A percentile compares a stretch with the other conserved stretches of the same genome.
phyloP scores from a whole-genome alignment of 2,888 invertebrate species.

The Dicycla oo region DNA sequence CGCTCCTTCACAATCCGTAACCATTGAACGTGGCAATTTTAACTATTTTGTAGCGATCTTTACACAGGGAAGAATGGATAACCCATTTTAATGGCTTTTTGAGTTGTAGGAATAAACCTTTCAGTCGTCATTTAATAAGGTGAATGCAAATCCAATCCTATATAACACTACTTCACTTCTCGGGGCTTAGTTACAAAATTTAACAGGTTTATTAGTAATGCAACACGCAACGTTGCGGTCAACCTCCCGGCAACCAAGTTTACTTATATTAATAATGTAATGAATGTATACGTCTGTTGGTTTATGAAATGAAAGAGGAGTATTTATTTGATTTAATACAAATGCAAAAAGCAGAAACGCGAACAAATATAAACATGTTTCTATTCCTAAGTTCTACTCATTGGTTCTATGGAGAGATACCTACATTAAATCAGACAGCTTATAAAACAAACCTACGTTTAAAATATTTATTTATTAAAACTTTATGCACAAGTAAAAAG shows the following conservation, averaged over 20 bases:
- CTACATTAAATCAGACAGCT: background rate
- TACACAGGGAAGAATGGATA: background rate
- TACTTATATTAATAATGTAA: slow-evolving; percentile 15
- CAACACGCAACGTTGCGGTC: slow-evolving; percentile 29
- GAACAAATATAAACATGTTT: background rate
- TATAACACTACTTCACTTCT: slow-evolving; percentile 6
- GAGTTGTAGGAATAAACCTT: too few species aligned
- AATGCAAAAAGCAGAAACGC: background rate
- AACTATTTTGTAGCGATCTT: background rate
- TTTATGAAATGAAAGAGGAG: background rate
- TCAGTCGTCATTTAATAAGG: too few species aligned
- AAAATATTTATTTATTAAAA: too few species aligned
- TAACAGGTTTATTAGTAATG: slow-evolving; percentile 50
- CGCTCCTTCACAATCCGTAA: background rate
- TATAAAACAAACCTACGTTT: too few species aligned
- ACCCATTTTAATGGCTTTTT: background rate
- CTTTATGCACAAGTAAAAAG: too few species aligned
- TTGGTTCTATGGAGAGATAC: background rate
- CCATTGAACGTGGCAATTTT: background rate
- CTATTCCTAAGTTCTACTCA: background rate
- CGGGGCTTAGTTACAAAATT: slow-evolving; percentile 12
- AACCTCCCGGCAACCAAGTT: slow-evolving; percentile 10
- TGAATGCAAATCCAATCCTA: slow-evolving; percentile 13
- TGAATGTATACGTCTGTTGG: background rate
- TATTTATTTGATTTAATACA: background rate